Conservation (phyloP, 2,888 invertebrate genomes). For the Nudaria mundana region DNA sequence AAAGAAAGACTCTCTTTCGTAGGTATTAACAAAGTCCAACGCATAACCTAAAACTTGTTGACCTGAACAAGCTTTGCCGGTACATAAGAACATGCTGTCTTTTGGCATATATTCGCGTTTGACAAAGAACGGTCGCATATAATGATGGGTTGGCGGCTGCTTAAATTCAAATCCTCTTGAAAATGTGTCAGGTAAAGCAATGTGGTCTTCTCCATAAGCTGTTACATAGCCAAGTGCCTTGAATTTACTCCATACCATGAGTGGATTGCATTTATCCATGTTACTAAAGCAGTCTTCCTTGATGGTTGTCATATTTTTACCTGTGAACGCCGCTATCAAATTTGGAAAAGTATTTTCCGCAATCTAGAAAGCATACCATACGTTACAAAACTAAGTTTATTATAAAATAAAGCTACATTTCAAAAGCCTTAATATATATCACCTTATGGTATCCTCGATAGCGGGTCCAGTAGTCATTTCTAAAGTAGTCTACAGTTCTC, state of each 20-base stretch:
- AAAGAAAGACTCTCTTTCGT: slow-evolving; percentile 83
- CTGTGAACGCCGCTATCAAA: slow-evolving; percentile 90
- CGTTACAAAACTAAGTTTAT: too few species aligned
- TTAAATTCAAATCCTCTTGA: slow-evolving; percentile 82
- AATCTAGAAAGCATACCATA: too few species aligned
- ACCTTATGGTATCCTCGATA: slow-evolving; percentile 88
- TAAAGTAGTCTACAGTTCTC: slow-evolving; percentile 84
- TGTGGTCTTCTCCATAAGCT: slow-evolving; percentile 90
- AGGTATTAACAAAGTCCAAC: slow-evolving; percentile 83
- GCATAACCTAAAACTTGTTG: slow-evolving; percentile 86
- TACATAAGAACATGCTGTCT: slow-evolving; percentile 62
- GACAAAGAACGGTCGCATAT: slow-evolving; percentile 86
- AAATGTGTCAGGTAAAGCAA: slow-evolving; percentile 85
- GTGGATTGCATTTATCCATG: slow-evolving; percentile 85
- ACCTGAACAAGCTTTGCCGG: slow-evolving; percentile 81
- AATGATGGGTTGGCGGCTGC: slow-evolving; percentile 90
- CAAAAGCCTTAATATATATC: too few species aligned
- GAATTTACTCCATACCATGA: slow-evolving; percentile 90
- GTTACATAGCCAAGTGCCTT: slow-evolving; percentile 87
- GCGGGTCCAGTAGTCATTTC: slow-evolving; percentile 85
- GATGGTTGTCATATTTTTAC: slow-evolving; percentile 78
- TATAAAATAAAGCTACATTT: too few species aligned
- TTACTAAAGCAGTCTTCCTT: slow-evolving; percentile 72
- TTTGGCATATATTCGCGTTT: slow-evolving; percentile 83
- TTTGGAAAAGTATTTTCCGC: slow-evolving; percentile 96